Evolutionary conservation across 2,113 vertebrate species (phyloP), one percentile per base, ranked within the genome.

Genomic region (Apteryx mantelli): DNA sequence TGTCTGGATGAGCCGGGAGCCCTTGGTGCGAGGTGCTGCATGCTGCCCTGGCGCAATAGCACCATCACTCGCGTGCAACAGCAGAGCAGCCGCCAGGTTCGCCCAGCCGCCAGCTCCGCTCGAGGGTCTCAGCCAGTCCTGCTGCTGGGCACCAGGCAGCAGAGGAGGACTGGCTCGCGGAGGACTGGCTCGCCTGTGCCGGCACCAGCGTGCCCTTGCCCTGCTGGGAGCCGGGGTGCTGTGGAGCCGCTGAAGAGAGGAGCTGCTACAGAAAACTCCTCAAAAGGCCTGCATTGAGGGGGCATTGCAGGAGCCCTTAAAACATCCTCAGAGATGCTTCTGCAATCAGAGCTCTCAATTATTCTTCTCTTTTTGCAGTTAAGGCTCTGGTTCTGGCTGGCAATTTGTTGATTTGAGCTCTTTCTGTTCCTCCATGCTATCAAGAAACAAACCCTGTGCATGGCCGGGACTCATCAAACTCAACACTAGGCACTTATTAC

Each of bases 271-370:
- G 93, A 90, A 88, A 83, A 40, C 85, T 44, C 40, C 63, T 90
- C 55, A 65, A 70, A 70, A 88, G 71, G 55, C 15, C 58, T 83
- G 58, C 34, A 79, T 73, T 90, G 88, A 94, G 44, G 89, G 66
- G 58, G 68, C 58, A 53, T 16, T 53, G 52, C 71, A 70, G 7
- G 68, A 93, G 79, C 89, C 89, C 92, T 93, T 83, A 81, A 79
- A 77, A 61, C 93, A 93, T 96, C 96, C 95, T 94, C 95, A 93
- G 75, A 91, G 90, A 79, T 78, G 71, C 89, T 96, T 95, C 78
- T 88, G 88, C 84, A 95, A 96, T 96, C 96, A 97, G 78, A 91
- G 86, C 82, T 93, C 93, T 94, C 94, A 85, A 87, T 79, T 88
- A 93, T 89, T 55, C 86, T 93, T 71, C 30, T 95, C 85, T 88